Base-by-base conservation (phyloP, 2,113 vertebrate species). In the Motacilla tschutschensis region DNA sequence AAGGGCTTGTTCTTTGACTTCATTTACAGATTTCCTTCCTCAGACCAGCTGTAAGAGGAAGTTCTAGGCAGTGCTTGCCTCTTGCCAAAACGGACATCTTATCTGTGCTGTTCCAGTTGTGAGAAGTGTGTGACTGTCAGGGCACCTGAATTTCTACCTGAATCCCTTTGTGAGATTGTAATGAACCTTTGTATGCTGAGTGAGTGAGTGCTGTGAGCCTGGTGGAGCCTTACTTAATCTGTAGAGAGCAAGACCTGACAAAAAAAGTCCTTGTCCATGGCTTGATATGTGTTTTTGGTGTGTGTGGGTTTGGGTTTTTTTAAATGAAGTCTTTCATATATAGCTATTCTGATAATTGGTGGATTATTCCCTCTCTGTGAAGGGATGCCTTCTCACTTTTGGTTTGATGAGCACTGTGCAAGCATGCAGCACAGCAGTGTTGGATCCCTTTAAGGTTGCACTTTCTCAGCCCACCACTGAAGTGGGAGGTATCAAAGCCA, bases 71-170 rank as follows among this genome's bases (percentile, higher is more conserved):
- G 16, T 8, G 25, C 44, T 71, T 40, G 29, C 4, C 6, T 60
- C 55, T 72, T 82, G 50, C 12, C 14, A 38, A 38, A 69, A 41
- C 0, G 28, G 40, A 76, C 38, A 38, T 53, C 31, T 79, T 15
- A 14, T 0, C 8, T 74, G 7, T 70, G 40, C 21, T 8, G 14
- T 58, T 66, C 15, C 14, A 55, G 25, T 16, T 0, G 0, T 0
- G 11, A 72, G 14, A 38, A 53, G 12, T 4, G 2, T 54, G 46
- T 73, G 43, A 41, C 15, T 62, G 4, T 36, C 22, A 38, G n/a
- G 15, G 16, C 58, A 57, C 33, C 46, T 64, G 44, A 72, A 38
- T 67, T 71, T 78, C 41, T 28, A 3, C 7, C 19, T 20, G 9
- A 47, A 48, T 28, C 14, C 7, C 15, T 43, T 41, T 44, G 13